Percentiles rank a stretch among this genome's conserved stretches.
Evolutionary conservation across 2,888 invertebrate species (phyloP).

Genomic region (Polydrusus pterygomalis): DNA sequence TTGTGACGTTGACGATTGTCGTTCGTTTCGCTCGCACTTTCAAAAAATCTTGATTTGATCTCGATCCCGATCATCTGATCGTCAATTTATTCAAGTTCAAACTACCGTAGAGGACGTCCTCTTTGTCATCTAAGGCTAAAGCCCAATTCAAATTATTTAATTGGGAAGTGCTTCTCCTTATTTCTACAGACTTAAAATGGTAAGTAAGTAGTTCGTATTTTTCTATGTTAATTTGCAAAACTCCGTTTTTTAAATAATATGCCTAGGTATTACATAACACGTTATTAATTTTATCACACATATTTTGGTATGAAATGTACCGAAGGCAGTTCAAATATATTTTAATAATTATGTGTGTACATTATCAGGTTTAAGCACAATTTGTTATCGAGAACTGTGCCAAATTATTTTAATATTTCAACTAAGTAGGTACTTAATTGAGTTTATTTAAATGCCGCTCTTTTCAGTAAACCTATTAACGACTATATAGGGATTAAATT

Average conservation of each 20-base stretch:
- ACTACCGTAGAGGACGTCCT: conserved; percentile 31
- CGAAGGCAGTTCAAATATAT: too few species aligned
- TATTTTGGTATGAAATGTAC: too few species aligned
- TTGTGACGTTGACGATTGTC: neutral
- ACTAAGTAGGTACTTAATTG: too few species aligned
- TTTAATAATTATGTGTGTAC: too few species aligned
- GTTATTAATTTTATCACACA: neutral
- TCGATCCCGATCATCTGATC: neutral
- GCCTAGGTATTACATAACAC: neutral
- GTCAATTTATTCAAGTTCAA: conserved; percentile 25
- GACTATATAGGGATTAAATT: too few species aligned
- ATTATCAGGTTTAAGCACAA: too few species aligned
- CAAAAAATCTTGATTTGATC: neutral
- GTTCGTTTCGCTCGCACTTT: neutral
- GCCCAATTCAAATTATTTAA: neutral
- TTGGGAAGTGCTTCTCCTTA: neutral
- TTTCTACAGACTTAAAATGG: conserved; percentile 27
- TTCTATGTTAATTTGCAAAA: neutral
- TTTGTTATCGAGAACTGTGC: too few species aligned
- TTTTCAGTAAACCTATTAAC: too few species aligned
- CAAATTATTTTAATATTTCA: too few species aligned
- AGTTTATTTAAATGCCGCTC: too few species aligned
- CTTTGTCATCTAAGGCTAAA: conserved; percentile 14
- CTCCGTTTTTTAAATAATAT: neutral
- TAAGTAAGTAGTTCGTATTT: conserved; percentile 8